Evolutionary conservation across 2,113 vertebrate genomes (phyloP).

Genomic region (Pycnonotus jocosus): DNA sequence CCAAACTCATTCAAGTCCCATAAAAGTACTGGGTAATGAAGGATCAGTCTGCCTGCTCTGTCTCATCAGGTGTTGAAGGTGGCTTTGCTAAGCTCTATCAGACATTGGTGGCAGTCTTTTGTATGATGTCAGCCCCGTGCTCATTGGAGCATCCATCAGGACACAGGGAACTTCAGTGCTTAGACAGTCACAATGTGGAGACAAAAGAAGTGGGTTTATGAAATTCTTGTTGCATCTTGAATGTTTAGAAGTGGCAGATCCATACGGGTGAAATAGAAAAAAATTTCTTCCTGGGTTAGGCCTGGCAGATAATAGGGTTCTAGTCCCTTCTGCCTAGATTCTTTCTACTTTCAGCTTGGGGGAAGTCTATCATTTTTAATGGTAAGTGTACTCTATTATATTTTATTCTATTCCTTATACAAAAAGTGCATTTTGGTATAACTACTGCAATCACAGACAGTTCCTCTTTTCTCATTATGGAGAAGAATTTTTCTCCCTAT

Average conservation of each 20-base stretch:
- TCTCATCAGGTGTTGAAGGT: neutral
- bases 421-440: rapidly evolving
- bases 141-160: neutral
- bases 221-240: neutral
- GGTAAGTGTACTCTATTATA: neutral
- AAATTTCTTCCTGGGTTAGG: neutral
- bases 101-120: neutral
- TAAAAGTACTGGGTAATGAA: neutral
- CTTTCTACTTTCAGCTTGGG: neutral
- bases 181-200: neutral
- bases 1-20: neutral
- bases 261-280: neutral
- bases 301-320: neutral
- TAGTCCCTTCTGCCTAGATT: neutral
- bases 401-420: neutral
- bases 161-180: neutral
- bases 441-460: neutral
- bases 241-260: neutral
- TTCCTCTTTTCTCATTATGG: neutral
- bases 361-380: neutral
- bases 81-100: neutral
- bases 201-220: neutral
- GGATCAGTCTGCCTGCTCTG: neutral
- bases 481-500: neutral
- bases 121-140: neutral